Evolutionary conservation across 2,888 invertebrate genomes (phyloP).

Genomic region (Parthenolecanium corni): DNA sequence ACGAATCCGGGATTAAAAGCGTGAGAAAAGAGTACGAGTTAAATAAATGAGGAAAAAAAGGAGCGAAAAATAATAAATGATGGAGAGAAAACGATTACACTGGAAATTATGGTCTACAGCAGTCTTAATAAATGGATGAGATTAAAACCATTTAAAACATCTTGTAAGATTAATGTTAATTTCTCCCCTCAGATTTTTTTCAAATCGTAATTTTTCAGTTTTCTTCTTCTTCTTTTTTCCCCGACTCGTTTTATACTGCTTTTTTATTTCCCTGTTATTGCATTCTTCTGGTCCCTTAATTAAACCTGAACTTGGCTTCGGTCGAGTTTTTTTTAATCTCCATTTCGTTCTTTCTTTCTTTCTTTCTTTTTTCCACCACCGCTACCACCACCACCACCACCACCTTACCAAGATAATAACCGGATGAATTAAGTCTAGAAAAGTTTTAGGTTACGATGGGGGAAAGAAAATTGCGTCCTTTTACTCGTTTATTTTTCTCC

Average conservation of each 20-base stretch:
- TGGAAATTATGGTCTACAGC: constrained; percentile 24
- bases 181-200: constrained; percentile 20
- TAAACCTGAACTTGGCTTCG: constrained; percentile 13
- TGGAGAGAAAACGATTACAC: constrained; percentile 22
- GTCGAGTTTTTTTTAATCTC: background rate
- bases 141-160: constrained; percentile 28
- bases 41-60: background rate
- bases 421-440: constrained; percentile 2
- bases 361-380: too few relatives aligned
- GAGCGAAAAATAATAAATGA: constrained; percentile 5
- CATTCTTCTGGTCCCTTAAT: constrained; percentile 27
- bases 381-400: background rate
- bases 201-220: background rate
- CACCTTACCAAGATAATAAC: background rate
- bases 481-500: too few relatives aligned
- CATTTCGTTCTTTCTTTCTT: too few relatives aligned
- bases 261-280: constrained; percentile 5
- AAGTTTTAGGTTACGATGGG: background rate
- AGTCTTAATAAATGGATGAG: constrained; percentile 26
- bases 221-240: background rate
- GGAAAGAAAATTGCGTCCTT: too few relatives aligned
- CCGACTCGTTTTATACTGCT: background rate
- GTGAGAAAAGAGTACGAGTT: too few relatives aligned
- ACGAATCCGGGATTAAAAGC: too few relatives aligned
- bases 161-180: constrained; percentile 28